These are phyloP conservation scores for Girardinus metallicus DNA, from an alignment of 2,797 vertebrate genomes.

Conservation along the genomic window DNA sequence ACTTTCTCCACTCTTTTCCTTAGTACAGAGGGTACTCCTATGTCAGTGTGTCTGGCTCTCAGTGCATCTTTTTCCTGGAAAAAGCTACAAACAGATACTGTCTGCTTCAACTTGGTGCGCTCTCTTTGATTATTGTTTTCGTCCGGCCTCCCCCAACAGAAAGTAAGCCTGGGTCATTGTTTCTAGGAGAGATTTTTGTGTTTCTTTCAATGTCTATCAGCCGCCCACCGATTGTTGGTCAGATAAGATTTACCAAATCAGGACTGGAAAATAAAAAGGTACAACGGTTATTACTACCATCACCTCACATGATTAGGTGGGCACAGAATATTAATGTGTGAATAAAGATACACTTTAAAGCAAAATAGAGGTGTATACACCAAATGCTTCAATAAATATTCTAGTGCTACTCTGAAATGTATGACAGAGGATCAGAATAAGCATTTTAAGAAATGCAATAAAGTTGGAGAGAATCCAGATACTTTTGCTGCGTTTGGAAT, in stretches of 20 bases:
- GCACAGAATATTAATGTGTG: not conserved
- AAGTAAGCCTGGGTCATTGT: not conserved
- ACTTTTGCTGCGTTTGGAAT: not conserved
- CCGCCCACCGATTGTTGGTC: not conserved
- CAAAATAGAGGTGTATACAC: not conserved
- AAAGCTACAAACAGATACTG: not conserved
- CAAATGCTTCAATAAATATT: not conserved
- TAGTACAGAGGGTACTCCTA: not conserved
- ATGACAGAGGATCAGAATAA: not conserved
- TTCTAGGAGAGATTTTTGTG: not conserved
- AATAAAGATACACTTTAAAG: not conserved
- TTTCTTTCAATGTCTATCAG: not conserved
- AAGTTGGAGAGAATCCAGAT: not conserved
- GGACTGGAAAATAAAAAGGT: not conserved
- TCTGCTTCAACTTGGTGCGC: not conserved
- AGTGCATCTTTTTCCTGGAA: not conserved
- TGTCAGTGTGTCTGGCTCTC: not conserved
- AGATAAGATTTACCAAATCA: not conserved
- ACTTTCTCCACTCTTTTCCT: not conserved
- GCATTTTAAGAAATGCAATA: not conserved
- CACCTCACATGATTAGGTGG: not conserved
- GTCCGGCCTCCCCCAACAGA: not conserved
- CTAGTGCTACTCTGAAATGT: not conserved
- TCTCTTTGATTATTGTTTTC: not conserved
- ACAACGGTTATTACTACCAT: not conserved